These are phyloP conservation scores for Paratilapia polleni DNA, from an alignment of 2,113 vertebrate species.

Conservation along the genomic window DNA sequence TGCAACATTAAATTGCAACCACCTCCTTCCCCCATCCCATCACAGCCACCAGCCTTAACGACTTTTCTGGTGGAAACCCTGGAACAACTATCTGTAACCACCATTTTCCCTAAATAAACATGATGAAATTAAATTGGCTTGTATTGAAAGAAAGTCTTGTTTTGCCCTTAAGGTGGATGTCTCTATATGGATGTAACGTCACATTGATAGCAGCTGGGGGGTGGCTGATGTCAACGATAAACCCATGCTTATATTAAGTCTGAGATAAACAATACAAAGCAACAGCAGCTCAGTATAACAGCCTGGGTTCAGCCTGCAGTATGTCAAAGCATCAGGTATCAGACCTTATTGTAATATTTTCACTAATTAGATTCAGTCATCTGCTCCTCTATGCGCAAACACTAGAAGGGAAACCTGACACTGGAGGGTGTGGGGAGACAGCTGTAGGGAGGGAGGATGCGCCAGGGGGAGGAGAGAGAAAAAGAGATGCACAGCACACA, in stretches of 20 bases:
- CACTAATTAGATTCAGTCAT: slow-evolving; percentile 80
- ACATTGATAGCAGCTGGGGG: neutral
- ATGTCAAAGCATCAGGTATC: slow-evolving; percentile 77
- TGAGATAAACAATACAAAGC: slow-evolving; percentile 53
- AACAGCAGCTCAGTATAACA: slow-evolving; percentile 61
- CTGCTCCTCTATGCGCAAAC: slow-evolving; percentile 69
- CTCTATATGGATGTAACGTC: neutral
- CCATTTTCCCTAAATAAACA: neutral
- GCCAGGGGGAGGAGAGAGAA: slow-evolving; percentile 41
- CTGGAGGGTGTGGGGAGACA: slow-evolving; percentile 60
- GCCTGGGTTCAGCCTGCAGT: slow-evolving; percentile 58
- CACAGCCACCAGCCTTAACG: neutral
- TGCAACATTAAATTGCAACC: neutral
- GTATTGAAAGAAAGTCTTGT: neutral
- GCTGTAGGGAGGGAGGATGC: slow-evolving; percentile 28
- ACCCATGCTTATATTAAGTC: slow-evolving; percentile 27
- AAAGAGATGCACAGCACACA: slow-evolving; percentile 61
- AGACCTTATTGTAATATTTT: slow-evolving; percentile 78
- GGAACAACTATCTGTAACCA: neutral
- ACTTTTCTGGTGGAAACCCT: neutral
- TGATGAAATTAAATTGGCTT: neutral
- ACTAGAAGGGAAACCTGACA: slow-evolving; percentile 76
- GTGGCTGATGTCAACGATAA: neutral
- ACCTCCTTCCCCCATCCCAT: too few relatives aligned
- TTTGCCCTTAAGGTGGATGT: neutral